Percentiles rank a stretch among this genome's conserved stretches.
Evolutionary conservation across 2,797 vertebrate species (phyloP).

Genomic region (Sebastes elongatus): DNA sequence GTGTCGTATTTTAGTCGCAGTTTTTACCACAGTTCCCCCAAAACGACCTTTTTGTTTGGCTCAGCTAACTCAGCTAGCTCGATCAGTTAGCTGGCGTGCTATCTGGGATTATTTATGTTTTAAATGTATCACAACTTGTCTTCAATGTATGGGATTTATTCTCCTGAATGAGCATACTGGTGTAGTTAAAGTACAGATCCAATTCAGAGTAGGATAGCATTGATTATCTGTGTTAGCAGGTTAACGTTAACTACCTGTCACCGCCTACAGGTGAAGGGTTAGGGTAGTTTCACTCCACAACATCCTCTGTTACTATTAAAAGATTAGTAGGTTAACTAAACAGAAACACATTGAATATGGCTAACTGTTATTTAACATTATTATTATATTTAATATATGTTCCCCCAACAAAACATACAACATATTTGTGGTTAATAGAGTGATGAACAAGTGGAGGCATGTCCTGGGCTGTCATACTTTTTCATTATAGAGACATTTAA

Average conservation of each 20-base stretch:
- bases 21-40: background rate
- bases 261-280: background rate
- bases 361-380: background rate
- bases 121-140: background rate
- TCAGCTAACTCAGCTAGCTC: slow-evolving; percentile 35
- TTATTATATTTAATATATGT: background rate
- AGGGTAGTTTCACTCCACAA: background rate
- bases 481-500: background rate
- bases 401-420: background rate
- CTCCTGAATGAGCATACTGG: rapidly evolving
- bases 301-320: background rate
- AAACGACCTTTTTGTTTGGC: slow-evolving; percentile 58
- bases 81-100: slow-evolving; percentile 32
- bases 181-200: background rate
- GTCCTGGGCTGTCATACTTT: background rate
- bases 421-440: background rate
- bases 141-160: background rate
- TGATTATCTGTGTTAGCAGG: slow-evolving; percentile 41
- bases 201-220: background rate
- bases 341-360: background rate
- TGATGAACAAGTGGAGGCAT: background rate
- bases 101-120: slow-evolving; percentile 19
- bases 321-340: background rate
- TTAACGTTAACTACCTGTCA: slow-evolving; percentile 53
- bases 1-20: background rate